Conservation (phyloP, 2,888 invertebrate genomes). For the Drosophila planitibia region DNA sequence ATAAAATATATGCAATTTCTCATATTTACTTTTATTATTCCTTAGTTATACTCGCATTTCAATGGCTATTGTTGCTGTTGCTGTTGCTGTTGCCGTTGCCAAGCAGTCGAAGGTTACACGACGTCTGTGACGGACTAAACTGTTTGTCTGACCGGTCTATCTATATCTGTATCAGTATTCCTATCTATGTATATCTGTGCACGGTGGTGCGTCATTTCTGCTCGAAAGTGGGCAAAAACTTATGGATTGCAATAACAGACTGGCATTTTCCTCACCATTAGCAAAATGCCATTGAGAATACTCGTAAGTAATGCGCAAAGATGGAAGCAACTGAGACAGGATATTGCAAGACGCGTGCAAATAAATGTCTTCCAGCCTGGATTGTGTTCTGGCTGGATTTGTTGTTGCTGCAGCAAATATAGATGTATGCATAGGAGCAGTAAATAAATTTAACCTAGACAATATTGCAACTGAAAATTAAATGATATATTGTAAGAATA, state of each 20-base stretch:
- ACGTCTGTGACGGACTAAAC: conserved; percentile 50
- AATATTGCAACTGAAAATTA: conserved; percentile 33
- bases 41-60: conserved; percentile 26
- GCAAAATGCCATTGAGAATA: conserved; percentile 43
- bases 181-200: conserved; percentile 19
- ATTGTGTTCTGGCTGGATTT: conserved; percentile 11
- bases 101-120: conserved; percentile 68
- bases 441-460: background rate
- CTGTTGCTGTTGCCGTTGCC: conserved; percentile 35
- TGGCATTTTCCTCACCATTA: conserved; percentile 58
- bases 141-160: conserved; percentile 52
- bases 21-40: conserved; percentile 69
- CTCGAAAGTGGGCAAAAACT: conserved; percentile 28
- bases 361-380: conserved; percentile 54
- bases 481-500: conserved; percentile 15
- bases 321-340: conserved; percentile 50
- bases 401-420: conserved; percentile 9
- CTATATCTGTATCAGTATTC: conserved; percentile 15
- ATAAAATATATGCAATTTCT: conserved; percentile 67
- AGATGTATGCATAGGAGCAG: background rate
- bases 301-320: conserved; percentile 31
- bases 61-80: conserved; percentile 20
- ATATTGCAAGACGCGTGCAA: conserved; percentile 45
- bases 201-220: conserved; percentile 23
- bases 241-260: conserved; percentile 32